Base-by-base conservation (phyloP, 1,140 invertebrate species). In the Liolophura sinensis region DNA sequence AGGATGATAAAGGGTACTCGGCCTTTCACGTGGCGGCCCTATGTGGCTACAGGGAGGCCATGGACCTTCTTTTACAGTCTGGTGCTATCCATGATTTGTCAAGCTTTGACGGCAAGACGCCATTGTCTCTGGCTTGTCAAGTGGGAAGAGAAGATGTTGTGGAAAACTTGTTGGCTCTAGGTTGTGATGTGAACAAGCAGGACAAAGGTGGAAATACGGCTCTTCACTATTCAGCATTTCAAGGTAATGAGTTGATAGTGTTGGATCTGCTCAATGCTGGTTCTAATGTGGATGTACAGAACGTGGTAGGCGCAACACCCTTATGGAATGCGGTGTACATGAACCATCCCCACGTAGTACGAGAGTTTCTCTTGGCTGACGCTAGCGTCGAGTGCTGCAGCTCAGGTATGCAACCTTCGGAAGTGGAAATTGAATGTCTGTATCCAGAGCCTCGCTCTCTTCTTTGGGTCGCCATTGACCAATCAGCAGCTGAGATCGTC, bases 271-370 rank as follows among this genome's bases (percentile, higher is more conserved):
- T 81, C 14, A 47, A 72, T 47, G 49, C 68, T 65, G 79, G 79
- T n/a, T 78, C 78, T 11, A 65, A 79, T 24, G 73, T 78, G 9
- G 65, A 78, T 67, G 62, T 65, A 14, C 18, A 54, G 1, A 81
- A 78, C 64, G 54, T 68, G 1, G 64, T 69, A 0, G 64, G 72
- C 14, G 70, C 70, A 15, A 77, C 78, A 0, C 78, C 78, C 12
- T 61, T 81, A 47, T 81, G 78, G 77, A 80, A 81, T 70, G 78
- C 78, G n/a, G 76, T 77, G 6, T 77, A 77, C 24, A 72, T 60
- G 54, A 64, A 65, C 0, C 48, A 72, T 20, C 69, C 65, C 40
- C 68, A 72, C 18, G 59, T 74, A 11, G 70, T 81, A 3, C 76
- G 74, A 61, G 18, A 76, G 11, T 68, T 81, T 20, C 51, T 81